A percentile compares a stretch with the other conserved stretches of the same genome.
Conservation (phyloP, 2,797 vertebrate species). For the Bothrops alternatus region DNA sequence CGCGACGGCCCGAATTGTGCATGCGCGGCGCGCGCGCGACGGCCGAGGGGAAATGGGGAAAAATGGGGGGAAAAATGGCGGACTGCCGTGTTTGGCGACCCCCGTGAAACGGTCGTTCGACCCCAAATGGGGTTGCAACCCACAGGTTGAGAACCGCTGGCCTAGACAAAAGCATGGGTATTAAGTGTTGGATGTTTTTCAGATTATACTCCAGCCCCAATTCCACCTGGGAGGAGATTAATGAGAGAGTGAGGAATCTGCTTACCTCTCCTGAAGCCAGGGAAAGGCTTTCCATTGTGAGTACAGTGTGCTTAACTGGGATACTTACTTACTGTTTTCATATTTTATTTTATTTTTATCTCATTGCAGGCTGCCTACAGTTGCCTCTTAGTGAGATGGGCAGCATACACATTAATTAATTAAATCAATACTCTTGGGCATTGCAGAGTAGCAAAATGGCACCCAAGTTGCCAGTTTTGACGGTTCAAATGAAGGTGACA, state of each 20-base stretch:
- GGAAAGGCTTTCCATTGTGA: constrained; percentile 70
- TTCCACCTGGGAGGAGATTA: constrained; percentile 76
- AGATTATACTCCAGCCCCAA: constrained; percentile 62
- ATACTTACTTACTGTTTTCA: neutral
- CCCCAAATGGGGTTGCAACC: too few relatives aligned
- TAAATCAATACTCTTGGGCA: neutral
- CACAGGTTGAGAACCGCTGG: too few relatives aligned
- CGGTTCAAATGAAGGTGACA: neutral
- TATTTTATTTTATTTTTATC: neutral
- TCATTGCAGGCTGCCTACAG: neutral
- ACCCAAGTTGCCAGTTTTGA: neutral
- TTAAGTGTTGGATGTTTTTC: neutral
- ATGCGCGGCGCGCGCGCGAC: too few relatives aligned
- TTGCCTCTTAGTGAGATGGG: neutral
- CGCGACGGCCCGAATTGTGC: too few relatives aligned
- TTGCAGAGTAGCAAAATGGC: neutral
- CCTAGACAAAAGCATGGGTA: neutral
- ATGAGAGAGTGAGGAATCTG: constrained; percentile 74
- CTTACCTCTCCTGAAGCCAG: constrained; percentile 75
- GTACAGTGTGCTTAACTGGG: constrained; percentile 40
- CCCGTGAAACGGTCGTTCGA: too few relatives aligned
- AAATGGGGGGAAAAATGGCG: too few relatives aligned
- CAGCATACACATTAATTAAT: neutral
- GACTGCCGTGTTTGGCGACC: too few relatives aligned
- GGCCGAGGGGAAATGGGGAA: too few relatives aligned